Conservation (phyloP, 2,113 vertebrate species). For the Calonectris borealis region DNA sequence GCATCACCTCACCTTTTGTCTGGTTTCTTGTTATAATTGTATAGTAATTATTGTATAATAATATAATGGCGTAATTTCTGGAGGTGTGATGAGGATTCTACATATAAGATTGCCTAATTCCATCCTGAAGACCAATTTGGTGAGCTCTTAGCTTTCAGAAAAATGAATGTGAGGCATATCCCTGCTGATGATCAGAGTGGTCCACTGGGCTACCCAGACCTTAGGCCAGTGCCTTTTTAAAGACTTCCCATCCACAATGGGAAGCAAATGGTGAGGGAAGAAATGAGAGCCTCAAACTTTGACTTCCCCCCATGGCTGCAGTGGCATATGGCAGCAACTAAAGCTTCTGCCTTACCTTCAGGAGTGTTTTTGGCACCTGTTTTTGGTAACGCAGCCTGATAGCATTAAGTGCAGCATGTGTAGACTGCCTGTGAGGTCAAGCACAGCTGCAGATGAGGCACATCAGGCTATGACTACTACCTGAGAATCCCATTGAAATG, state of each 20-base stretch:
- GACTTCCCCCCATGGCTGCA: not conserved
- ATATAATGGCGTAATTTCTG: not conserved
- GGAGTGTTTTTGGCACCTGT: not conserved
- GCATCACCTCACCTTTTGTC: not conserved
- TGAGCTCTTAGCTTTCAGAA: not conserved
- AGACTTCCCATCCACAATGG: not conserved
- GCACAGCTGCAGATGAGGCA: conserved; percentile 32
- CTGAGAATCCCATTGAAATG: conserved; percentile 2
- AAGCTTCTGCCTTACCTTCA: not conserved
- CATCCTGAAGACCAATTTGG: not conserved
- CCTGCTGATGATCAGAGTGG: not conserved
- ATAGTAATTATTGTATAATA: not conserved
- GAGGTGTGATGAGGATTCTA: not conserved
- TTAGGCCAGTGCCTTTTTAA: not conserved
- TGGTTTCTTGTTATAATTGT: not conserved
- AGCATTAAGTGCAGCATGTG: not conserved
- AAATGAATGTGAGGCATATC: not conserved
- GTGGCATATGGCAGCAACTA: not conserved
- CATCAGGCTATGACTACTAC: conserved; percentile 17
- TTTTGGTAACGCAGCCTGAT: not conserved
- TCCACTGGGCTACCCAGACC: not conserved
- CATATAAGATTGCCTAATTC: not conserved
- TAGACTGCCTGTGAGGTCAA: not conserved
- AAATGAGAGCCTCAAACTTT: not conserved
- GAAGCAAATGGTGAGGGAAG: not conserved